phyloP scores from a whole-genome alignment of 2,113 vertebrate species.

The Symphodus melops region DNA sequence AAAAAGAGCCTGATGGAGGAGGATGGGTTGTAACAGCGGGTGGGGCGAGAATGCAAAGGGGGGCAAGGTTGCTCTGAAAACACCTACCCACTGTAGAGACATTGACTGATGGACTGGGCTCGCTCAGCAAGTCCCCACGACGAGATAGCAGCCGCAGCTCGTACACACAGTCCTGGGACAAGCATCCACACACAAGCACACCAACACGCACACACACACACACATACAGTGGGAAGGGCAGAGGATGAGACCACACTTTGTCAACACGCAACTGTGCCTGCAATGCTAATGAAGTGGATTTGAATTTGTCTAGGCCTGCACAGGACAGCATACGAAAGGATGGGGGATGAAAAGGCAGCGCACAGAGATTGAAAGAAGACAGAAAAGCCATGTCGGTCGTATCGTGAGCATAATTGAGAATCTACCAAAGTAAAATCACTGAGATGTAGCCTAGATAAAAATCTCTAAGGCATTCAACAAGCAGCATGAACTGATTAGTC shows the following conservation, averaged over 20 bases:
- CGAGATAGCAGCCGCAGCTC: constrained; percentile 94
- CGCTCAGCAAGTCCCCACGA: constrained; percentile 89
- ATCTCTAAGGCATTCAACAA: constrained; percentile 40
- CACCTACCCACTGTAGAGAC: constrained; percentile 91
- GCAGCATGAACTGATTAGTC: constrained; percentile 47
- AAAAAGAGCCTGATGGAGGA: constrained; percentile 9
- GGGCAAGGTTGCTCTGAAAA: constrained; percentile 48
- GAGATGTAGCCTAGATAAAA: constrained; percentile 39
- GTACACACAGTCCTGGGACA: constrained; percentile 88
- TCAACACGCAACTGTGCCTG: constrained; percentile 75
- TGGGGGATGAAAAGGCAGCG: constrained; percentile 18
- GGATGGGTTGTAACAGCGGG: constrained; percentile 30
- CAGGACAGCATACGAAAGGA: constrained; percentile 34
- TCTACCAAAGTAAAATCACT: constrained; percentile 28
- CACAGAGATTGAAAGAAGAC: constrained; percentile 51
- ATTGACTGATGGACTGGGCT: constrained; percentile 92
- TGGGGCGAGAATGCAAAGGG: constrained; percentile 19
- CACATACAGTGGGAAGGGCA: constrained; percentile 51
- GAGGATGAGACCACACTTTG: constrained; percentile 80
- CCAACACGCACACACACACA: constrained; percentile 36
- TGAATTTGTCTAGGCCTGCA: constrained; percentile 70
- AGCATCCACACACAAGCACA: constrained; percentile 14
- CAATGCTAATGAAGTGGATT: constrained; percentile 80
- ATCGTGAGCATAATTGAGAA: constrained; percentile 42
- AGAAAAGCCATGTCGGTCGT: constrained; percentile 55